Conservation (phyloP, 1,140 invertebrate genomes). For the Drosophila prosaltans region DNA sequence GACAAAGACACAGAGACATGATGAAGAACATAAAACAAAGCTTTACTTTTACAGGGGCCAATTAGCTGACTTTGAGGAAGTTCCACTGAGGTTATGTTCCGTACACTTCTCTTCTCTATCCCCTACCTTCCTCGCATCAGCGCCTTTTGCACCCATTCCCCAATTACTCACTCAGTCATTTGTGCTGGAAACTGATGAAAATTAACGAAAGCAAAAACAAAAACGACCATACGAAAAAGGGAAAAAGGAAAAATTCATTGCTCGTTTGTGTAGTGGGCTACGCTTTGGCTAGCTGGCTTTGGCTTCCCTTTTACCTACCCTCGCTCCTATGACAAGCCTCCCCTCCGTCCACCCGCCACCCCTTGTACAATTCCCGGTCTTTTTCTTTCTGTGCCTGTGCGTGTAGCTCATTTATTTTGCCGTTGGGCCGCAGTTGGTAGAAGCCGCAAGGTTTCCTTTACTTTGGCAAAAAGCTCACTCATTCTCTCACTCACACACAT, state of each 20-base stretch:
- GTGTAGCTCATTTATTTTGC: conserved; percentile 61
- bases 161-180: conserved; percentile 43
- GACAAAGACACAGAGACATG: conserved; percentile 23
- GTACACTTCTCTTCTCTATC: not conserved
- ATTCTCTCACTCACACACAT: conserved; percentile 18
- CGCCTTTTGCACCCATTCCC: not conserved
- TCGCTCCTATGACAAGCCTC: not conserved
- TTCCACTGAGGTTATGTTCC: conserved; percentile 30
- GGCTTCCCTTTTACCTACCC: conserved; percentile 14
- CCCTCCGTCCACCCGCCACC: not conserved
- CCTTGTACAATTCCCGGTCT: not conserved
- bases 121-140: no score
- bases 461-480: conserved; percentile 32
- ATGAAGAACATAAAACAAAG: conserved; percentile 41
- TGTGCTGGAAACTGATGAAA: conserved; percentile 65
- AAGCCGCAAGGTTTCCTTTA: conserved; percentile 67
- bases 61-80: conserved; percentile 72
- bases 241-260: conserved; percentile 68
- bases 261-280: conserved; percentile 26
- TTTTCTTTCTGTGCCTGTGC: not conserved
- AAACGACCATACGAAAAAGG: not conserved
- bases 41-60: conserved; percentile 47
- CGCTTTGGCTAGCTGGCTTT: conserved; percentile 11
- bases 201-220: conserved; percentile 68
- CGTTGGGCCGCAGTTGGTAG: conserved; percentile 24